Evolutionary conservation across 1,140 invertebrate species (phyloP).

Genomic region (Drosophila pruinosa): DNA sequence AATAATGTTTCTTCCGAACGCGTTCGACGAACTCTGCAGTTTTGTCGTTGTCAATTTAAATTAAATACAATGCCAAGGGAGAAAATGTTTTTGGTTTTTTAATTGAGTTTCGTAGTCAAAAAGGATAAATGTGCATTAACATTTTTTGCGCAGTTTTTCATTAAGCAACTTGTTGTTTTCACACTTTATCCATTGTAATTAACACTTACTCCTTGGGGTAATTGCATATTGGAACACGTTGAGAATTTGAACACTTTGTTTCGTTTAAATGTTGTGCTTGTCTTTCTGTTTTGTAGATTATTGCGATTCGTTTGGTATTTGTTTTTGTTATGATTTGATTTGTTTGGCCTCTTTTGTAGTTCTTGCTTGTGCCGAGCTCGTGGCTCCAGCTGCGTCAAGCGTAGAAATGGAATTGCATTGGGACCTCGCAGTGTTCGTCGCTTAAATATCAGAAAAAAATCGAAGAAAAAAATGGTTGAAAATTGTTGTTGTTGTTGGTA

Average conservation of each 20-base stretch:
- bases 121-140: slow-evolving; percentile 14
- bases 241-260: slow-evolving; percentile 16
- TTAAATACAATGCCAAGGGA: not conserved
- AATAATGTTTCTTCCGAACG: slow-evolving; percentile 7
- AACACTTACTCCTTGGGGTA: slow-evolving; percentile 76
- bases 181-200: slow-evolving; percentile 35
- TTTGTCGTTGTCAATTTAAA: not conserved
- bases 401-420: slow-evolving; percentile 72
- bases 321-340: not conserved
- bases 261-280: slow-evolving; percentile 5
- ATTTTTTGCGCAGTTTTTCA: not conserved
- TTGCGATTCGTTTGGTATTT: slow-evolving; percentile 1
- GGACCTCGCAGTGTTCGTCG: slow-evolving; percentile 43
- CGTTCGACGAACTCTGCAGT: slow-evolving; percentile 27
- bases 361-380: slow-evolving; percentile 16
- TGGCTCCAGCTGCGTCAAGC: slow-evolving; percentile 55
- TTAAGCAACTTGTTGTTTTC: slow-evolving; percentile 11
- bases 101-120: not conserved
- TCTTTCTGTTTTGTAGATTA: not conserved
- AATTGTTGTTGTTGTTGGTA: too few relatives aligned
- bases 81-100: slow-evolving; percentile 14
- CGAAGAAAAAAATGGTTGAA: slow-evolving; percentile 57
- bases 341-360: slow-evolving; percentile 15
- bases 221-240: slow-evolving; percentile 58
- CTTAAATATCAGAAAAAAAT: slow-evolving; percentile 74